A percentile compares a stretch with the other conserved stretches of the same genome.
phyloP scores from a whole-genome alignment of 2,797 vertebrate species.

The Eutrigla gurnardus region DNA sequence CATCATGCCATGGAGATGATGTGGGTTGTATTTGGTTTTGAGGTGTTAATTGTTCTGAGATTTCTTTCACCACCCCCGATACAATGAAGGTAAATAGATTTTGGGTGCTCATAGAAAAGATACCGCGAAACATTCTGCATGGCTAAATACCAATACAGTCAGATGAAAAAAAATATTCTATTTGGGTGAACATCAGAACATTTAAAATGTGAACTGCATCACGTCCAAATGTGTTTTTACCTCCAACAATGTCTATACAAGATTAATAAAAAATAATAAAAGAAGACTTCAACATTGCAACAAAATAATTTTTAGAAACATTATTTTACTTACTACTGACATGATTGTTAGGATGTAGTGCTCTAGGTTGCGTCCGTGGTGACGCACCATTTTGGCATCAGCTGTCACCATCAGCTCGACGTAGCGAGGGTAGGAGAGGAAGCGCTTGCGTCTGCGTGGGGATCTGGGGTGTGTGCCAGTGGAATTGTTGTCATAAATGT shows the following conservation, averaged over 20 bases:
- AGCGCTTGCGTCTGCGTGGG: conserved; percentile 89
- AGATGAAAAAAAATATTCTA: neutral
- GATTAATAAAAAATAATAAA: too few relatives aligned
- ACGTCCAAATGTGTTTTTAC: neutral
- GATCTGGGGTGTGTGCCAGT: conserved; percentile 46
- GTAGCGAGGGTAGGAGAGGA: conserved; percentile 96
- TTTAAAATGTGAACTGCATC: neutral
- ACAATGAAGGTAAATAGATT: neutral
- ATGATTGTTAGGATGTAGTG: conserved; percentile 97
- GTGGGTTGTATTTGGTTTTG: conserved; percentile 1
- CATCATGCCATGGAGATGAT: neutral
- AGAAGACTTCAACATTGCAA: conserved; percentile 1
- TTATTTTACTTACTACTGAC: conserved; percentile 97
- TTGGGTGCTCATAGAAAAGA: neutral
- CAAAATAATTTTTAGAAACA: conserved; percentile 69
- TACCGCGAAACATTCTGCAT: neutral
- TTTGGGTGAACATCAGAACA: neutral
- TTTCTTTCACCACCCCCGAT: neutral
- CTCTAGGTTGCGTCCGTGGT: conserved; percentile 93
- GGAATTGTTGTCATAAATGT: conserved; percentile 53
- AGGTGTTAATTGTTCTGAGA: neutral
- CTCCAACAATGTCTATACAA: neutral
- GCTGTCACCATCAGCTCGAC: conserved; percentile 99
- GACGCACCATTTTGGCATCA: conserved; percentile 92
- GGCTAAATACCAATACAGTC: neutral